Evolutionary conservation across 2,113 vertebrate species (phyloP).

Genomic region (Podarcis cretensis): DNA sequence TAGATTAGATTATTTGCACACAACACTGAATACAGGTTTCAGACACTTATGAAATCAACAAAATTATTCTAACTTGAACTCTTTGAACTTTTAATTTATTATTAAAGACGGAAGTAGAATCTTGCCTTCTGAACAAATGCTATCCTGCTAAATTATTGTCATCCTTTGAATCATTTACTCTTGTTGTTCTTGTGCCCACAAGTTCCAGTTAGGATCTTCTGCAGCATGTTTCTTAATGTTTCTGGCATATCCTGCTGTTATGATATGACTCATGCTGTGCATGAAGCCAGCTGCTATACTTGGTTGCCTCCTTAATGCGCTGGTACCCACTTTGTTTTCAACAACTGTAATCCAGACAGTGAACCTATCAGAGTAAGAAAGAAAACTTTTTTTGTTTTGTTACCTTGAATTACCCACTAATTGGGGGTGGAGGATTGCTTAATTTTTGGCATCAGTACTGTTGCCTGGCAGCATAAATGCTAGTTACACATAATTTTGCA

Average conservation of each 20-base stretch:
- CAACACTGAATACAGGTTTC: not conserved
- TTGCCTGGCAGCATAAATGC: not conserved
- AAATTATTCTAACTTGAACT: not conserved
- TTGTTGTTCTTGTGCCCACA: not conserved
- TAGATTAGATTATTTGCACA: not conserved
- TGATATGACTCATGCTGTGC: not conserved
- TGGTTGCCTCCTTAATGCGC: not conserved
- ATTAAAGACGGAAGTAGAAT: not conserved
- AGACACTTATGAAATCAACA: not conserved
- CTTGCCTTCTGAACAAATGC: not conserved
- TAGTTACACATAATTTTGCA: not conserved
- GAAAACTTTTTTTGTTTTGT: not conserved
- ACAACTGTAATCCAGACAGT: not conserved
- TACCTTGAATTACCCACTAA: not conserved
- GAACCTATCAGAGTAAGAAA: not conserved
- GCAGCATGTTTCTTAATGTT: not conserved
- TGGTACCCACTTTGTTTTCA: conserved; percentile 7
- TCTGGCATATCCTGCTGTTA: conserved; percentile 19
- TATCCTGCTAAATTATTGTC: not conserved
- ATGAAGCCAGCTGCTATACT: not conserved
- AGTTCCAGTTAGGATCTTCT: not conserved
- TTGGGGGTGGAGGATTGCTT: conserved; percentile 1
- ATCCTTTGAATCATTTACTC: not conserved
- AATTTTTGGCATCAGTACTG: conserved; percentile 15
- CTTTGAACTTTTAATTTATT: not conserved